Evolutionary conservation across 2,113 vertebrate species (phyloP), one percentile per base, ranked within the genome.

Genomic region (Hemibagrus wyckioides): DNA sequence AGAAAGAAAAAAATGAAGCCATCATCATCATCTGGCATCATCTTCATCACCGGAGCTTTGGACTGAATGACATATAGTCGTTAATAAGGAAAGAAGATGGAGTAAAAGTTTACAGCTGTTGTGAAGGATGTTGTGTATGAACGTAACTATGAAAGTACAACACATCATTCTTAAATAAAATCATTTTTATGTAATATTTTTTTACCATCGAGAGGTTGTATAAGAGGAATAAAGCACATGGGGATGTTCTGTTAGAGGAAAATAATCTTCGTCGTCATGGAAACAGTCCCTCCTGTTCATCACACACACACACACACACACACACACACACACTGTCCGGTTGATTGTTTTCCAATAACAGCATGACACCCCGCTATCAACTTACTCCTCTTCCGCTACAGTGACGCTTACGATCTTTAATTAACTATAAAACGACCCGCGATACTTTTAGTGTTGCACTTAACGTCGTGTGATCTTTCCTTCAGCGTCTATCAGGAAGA

Each of bases 401-500:
- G 28, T 14, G 36, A 80, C 0, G 0, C n/a, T 30, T 52, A 52
- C 1, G n/a, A n/a, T 50, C 6, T 76, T 77, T 41, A n/a, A n/a
- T 75, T 44, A 25, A 14, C 50, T 14, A 77, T 2, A 77, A 14
- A 50, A 50, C 13, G 69, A 25, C 39, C 41, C 39, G 8, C 14
- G 4, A n/a, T 50, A 17, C 28, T 17, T 57, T 25, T 25, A 4
- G 6, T 10, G 77, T 36, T 54, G 56, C 8, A 21, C 33, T 79
- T 36, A 36, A 76, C 0, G 28, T 54, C 33, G n/a, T 76, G 11
- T 50, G 25, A n/a, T 25, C 36, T 73, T 30, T 41, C 23, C 33
- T 52, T 80, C 44, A 54, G 10, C n/a, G 63, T 73, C 71, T 21
- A 85, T 81, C 56, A 82, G 85, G 41, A 65, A 79, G 3, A 82